Percentiles rank a stretch among this genome's conserved stretches.
These are phyloP conservation scores for Zygaena filipendulae DNA, from an alignment of 2,888 invertebrate species.

Conservation along the genomic window DNA sequence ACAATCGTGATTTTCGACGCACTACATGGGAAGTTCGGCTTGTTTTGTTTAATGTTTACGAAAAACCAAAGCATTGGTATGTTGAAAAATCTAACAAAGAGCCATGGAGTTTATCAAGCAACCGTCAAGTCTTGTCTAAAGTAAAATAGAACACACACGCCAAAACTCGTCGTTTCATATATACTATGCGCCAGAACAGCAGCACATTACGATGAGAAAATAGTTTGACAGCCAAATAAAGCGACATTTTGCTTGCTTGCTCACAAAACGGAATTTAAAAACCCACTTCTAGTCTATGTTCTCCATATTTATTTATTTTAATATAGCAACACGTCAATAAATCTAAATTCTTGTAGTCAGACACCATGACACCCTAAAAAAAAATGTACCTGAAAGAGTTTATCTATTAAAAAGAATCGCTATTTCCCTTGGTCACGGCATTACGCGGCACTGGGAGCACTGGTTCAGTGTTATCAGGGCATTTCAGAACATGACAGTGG, in stretches of 20 bases:
- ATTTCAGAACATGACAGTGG: too few relatives aligned
- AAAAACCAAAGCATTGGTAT: conserved; percentile 46
- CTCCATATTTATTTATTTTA: too few relatives aligned
- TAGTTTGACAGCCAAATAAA: conserved; percentile 66
- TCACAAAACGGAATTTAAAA: conserved; percentile 48
- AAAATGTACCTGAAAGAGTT: too few relatives aligned
- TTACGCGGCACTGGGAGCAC: too few relatives aligned
- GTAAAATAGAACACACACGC: conserved; percentile 64
- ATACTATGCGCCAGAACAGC: conserved; percentile 66
- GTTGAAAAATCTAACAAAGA: conserved; percentile 35
- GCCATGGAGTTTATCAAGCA: conserved; percentile 56
- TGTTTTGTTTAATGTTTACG: conserved; percentile 59
- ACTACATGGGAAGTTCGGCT: conserved; percentile 47
- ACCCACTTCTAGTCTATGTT: conserved; percentile 34
- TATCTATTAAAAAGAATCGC: too few relatives aligned
- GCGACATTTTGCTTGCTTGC: conserved; percentile 65
- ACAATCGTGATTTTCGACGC: conserved; percentile 31
- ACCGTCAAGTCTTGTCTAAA: conserved; percentile 65
- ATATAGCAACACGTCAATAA: too few relatives aligned
- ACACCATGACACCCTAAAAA: too few relatives aligned
- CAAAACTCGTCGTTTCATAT: conserved; percentile 62
- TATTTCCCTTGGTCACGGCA: too few relatives aligned
- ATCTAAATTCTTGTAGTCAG: too few relatives aligned
- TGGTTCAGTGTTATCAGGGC: too few relatives aligned
- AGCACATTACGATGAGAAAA: conserved; percentile 68